phyloP scores from a whole-genome alignment of 2,797 vertebrate species.

The Acanthurus tractus region DNA sequence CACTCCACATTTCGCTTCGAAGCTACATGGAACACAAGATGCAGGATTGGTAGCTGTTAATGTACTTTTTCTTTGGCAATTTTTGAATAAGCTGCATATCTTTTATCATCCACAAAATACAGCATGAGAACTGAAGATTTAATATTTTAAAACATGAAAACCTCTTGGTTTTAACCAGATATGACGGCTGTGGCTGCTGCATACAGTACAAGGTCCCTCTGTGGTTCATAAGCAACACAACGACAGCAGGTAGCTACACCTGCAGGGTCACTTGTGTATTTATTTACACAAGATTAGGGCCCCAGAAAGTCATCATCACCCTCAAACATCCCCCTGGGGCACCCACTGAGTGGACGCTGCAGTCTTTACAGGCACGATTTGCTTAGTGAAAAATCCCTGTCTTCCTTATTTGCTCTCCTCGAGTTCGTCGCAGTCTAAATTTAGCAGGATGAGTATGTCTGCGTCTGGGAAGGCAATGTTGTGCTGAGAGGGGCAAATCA shows the following conservation, averaged over 20 bases:
- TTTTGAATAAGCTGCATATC: not conserved
- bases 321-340: slow-evolving; percentile 10
- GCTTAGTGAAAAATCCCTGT: slow-evolving; percentile 37
- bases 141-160: not conserved
- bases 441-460: slow-evolving; percentile 69
- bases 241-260: slow-evolving; percentile 2
- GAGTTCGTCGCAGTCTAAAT: slow-evolving; percentile 69
- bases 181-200: not conserved
- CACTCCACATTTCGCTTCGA: not conserved
- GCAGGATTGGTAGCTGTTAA: not conserved
- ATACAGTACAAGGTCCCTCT: not conserved
- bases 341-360: slow-evolving; percentile 23
- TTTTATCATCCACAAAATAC: not conserved
- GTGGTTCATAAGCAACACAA: slow-evolving; percentile 13
- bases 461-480: slow-evolving; percentile 66
- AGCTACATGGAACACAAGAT: not conserved
- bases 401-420: slow-evolving; percentile 48
- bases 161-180: not conserved
- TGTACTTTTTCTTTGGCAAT: not conserved
- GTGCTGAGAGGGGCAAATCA: slow-evolving; percentile 76
- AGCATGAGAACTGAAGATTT: not conserved
- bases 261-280: slow-evolving; percentile 20
- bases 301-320: slow-evolving; percentile 39
- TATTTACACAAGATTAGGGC: slow-evolving; percentile 13
- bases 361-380: slow-evolving; percentile 35